Evolutionary conservation across 2,113 vertebrate species (phyloP).

Genomic region (Micromys minutus): DNA sequence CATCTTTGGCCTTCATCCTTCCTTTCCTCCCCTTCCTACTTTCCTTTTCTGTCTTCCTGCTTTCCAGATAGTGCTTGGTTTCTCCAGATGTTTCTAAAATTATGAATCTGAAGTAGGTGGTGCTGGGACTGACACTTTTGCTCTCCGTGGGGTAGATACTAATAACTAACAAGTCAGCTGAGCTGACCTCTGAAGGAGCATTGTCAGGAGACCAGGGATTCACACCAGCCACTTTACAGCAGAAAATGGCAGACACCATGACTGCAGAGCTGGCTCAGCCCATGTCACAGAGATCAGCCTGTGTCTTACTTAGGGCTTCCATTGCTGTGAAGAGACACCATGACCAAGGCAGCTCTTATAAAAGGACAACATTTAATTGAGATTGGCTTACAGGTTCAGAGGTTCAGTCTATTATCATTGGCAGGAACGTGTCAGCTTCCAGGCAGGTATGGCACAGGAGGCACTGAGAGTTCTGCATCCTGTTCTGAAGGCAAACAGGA

Average conservation of each 20-base stretch:
- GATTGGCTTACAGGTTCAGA: no score
- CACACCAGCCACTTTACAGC: background rate
- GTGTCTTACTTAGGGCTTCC: no score
- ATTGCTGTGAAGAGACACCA: no score
- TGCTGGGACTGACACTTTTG: background rate
- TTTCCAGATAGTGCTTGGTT: background rate
- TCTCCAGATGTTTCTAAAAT: constrained; percentile 3
- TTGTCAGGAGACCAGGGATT: background rate
- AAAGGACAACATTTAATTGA: no score
- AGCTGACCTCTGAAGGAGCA: background rate
- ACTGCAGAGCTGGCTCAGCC: background rate
- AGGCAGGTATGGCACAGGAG: no score
- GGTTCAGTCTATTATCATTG: no score
- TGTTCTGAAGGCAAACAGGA: no score
- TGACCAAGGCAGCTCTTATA: no score
- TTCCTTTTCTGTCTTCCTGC: background rate
- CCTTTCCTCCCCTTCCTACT: background rate
- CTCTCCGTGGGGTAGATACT: background rate
- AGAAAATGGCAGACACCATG: background rate
- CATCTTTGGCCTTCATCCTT: no score
- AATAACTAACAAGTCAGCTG: background rate
- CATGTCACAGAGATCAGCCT: background rate
- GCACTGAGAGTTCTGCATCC: no score
- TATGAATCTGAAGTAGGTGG: background rate
- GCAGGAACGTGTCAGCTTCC: no score